Base-by-base conservation (phyloP, 2,113 vertebrate species). In the Serinus canaria region DNA sequence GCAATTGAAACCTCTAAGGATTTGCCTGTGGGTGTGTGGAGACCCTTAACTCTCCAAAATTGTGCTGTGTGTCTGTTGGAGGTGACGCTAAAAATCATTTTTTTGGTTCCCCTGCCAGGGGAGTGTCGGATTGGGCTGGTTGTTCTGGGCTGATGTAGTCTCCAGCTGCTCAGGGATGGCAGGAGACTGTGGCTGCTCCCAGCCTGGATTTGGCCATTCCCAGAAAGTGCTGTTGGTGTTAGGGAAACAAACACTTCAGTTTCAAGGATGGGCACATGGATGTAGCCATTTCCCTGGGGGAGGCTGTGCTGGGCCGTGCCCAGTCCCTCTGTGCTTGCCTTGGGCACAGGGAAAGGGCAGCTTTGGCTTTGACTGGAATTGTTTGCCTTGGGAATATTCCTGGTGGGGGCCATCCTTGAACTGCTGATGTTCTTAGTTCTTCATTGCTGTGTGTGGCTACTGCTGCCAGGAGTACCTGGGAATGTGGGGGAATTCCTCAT, bases 11-110 rank as follows among this genome's bases (percentile, higher is more conserved):
- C 41, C 31, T 7, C 0, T 58, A 19, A 50, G 44, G 44, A 8
- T 43, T 66, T 58, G 4, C 13, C 15, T 46, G 28, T 17, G 46
- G 7, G 16, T 8, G 3, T 33, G 22, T 44, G 52, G 28, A 28
- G 37, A 20, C 31, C 24, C 13, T 8, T 39, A 30, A 39, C 46
- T 10, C 20, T 39, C 11, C 39, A 30, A 0, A 17, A 13, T 5
- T 30, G 24, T 16, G 18, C 1, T 4, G 13, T 49, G 23, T 44
- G 46, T 28, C 53, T 41, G 23, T 33, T 39, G 52, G 37, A 25
- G 28, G 11, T 21, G 33, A 12, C 33, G 22, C 37, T 25, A 35
- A 5, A 59, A 25, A 14, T 30, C 3, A 18, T 21, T 7, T 3
- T 31, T 50, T 3, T 18, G 17, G 6, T 44, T 59, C 10, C 41